phyloP scores from a whole-genome alignment of 1,140 invertebrate species.

The Achatina immaculata region DNA sequence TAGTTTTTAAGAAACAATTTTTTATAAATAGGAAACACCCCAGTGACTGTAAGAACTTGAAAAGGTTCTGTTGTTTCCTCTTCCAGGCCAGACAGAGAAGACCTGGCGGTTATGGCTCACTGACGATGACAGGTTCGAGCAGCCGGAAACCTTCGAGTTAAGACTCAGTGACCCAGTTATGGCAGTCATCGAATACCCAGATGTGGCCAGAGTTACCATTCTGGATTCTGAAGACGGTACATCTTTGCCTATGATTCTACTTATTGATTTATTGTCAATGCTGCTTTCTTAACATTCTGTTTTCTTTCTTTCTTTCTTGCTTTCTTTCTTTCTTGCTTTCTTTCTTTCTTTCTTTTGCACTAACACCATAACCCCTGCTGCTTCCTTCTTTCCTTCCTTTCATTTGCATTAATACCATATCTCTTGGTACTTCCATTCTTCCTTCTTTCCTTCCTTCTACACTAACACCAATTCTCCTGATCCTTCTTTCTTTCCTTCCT shows the following conservation, averaged over 20 bases:
- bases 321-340: constrained; percentile 6
- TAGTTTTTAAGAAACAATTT: too few relatives aligned
- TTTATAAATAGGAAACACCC: not conserved
- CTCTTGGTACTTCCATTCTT: too few relatives aligned
- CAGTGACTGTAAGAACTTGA: not conserved
- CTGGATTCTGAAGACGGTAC: constrained; percentile 71
- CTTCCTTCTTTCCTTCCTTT: not conserved
- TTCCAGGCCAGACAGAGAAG: constrained; percentile 67
- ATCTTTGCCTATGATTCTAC: constrained; percentile 3
- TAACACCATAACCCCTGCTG: not conserved
- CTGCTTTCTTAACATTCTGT: not conserved
- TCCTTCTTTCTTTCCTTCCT: too few relatives aligned
- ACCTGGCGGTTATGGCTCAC: constrained; percentile 66
- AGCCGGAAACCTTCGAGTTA: constrained; percentile 63
- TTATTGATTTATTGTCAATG: constrained; percentile 6
- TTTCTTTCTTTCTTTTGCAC: constrained; percentile 8
- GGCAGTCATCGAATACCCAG: constrained; percentile 65
- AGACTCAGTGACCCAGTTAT: constrained; percentile 67
- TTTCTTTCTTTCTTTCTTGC: not conserved
- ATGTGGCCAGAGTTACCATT: constrained; percentile 63
- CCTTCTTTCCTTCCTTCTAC: too few relatives aligned
- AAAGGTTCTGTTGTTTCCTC: not conserved
- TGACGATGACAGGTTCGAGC: constrained; percentile 68
- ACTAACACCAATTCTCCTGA: too few relatives aligned
- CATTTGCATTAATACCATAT: too few relatives aligned